These are phyloP conservation scores for Orius insidiosus DNA, from an alignment of 1,140 invertebrate species.

Conservation along the genomic window DNA sequence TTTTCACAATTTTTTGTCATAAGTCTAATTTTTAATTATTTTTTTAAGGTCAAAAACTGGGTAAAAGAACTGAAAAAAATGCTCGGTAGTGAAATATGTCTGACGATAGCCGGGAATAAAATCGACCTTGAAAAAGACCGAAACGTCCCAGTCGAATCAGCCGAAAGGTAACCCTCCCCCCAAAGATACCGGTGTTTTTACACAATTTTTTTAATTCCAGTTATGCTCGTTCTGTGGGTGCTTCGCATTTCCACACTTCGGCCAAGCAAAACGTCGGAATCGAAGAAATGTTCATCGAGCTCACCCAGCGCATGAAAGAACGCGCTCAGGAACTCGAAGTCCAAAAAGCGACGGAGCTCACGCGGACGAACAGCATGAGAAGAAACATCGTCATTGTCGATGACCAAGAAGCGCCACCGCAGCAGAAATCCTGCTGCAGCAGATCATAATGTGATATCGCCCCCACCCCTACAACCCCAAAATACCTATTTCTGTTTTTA, in stretches of 20 bases:
- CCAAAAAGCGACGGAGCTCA: slow-evolving; percentile 29
- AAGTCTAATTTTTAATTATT: slow-evolving; percentile 16
- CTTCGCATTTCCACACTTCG: slow-evolving; percentile 87
- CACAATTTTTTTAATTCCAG: slow-evolving; percentile 31
- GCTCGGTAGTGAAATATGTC: slow-evolving; percentile 78
- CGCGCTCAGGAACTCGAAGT: slow-evolving; percentile 29
- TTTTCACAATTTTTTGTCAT: not conserved
- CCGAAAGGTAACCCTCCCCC: slow-evolving; percentile 52
- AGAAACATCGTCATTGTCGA: slow-evolving; percentile 43
- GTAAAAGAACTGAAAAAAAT: slow-evolving; percentile 94
- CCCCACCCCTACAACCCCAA: not conserved
- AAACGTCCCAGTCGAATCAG: slow-evolving; percentile 65
- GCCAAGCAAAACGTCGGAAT: slow-evolving; percentile 88
- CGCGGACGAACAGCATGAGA: slow-evolving; percentile 31
- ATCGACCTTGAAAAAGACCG: slow-evolving; percentile 85
- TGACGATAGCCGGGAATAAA: slow-evolving; percentile 96
- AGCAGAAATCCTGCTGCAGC: slow-evolving; percentile 10
- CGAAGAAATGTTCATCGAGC: slow-evolving; percentile 79
- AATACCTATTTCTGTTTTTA: no score
- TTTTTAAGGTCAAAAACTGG: slow-evolving; percentile 84
- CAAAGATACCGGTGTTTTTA: not conserved
- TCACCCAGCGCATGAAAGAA: slow-evolving; percentile 52
- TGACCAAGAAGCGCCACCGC: slow-evolving; percentile 27
- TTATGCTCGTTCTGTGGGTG: slow-evolving; percentile 80
- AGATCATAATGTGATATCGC: not conserved